Base-by-base conservation (phyloP, 1,140 invertebrate genomes). In the Coelopa frigida region DNA sequence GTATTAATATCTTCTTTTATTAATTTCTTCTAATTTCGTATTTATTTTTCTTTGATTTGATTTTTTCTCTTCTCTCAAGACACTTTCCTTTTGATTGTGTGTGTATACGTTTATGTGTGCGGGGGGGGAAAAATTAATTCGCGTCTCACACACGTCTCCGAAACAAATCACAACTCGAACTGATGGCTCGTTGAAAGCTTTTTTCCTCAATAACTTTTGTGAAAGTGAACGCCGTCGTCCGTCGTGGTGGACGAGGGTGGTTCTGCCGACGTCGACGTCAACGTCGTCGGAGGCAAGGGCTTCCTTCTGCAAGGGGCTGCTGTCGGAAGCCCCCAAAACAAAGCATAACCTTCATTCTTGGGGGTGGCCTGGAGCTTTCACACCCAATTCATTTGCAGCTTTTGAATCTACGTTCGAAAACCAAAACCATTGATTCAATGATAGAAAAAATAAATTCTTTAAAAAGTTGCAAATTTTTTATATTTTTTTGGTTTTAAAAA, bases 131-230 rank as follows among this genome's bases (percentile, higher is more conserved):
- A 38, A n/a, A 21, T 24, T 40, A 24, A 24, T 18, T 41, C 20
- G 26, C 24, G 17, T 27, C 24, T 8, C 23, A 38, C 36, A 23
- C 20, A 18, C 33, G 27, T 43, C 33, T 18, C 33, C 41, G 26
- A 20, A 43, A 43, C 41, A 43, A 43, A 43, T 17, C 15, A 12
- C 26, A 31, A 43, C 31, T 43, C 26, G 18, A 42, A 43, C 41
- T 43, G 41, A 43, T n/a, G n/a, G n/a, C n/a, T n/a, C n/a, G n/a
- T n/a, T n/a, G 17, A 32, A 8, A 29, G n/a, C 7, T 21, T 31
- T 43, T 32, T 43, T 29, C n/a, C 27, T 18, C 8, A 15, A 42
- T 29, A 29, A 1, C 22, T 17, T 42, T 20, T 31, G 15, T 35
- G 7, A 3, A 3, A 14, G 6, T 35, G 10, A 43, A n/a, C n/a